These are phyloP conservation scores for Ambastaia sidthimunki DNA, from an alignment of 2,797 vertebrate species.

Conservation along the genomic window DNA sequence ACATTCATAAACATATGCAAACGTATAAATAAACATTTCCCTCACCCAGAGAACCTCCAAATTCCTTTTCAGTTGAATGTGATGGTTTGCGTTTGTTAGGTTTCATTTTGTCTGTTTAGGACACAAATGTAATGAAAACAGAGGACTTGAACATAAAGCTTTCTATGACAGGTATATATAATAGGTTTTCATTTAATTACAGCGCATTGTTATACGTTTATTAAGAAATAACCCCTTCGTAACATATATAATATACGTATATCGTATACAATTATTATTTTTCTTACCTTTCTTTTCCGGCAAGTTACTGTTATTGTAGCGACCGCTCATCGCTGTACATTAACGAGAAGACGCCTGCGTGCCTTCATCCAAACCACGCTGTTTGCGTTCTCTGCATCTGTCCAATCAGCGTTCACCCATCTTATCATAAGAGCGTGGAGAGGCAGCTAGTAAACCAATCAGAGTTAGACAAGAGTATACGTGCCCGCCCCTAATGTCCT, in stretches of 20 bases:
- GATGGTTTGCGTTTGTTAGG: conserved; percentile 68
- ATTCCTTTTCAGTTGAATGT: conserved; percentile 80
- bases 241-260: background rate
- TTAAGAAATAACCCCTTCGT: background rate
- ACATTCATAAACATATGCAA: background rate
- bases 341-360: background rate
- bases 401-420: conserved; percentile 67
- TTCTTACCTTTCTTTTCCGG: conserved; percentile 11
- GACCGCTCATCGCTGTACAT: background rate
- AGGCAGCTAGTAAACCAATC: conserved; percentile 67
- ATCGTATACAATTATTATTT: background rate
- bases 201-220: background rate
- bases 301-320: background rate
- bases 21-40: background rate
- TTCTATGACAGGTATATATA: background rate
- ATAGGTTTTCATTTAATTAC: background rate
- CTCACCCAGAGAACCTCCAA: conserved; percentile 88
- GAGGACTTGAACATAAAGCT: background rate
- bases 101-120: conserved; percentile 71
- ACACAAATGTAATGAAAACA: conserved; percentile 19
- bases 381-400: background rate
- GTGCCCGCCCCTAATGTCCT: background rate
- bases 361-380: conserved; percentile 57
- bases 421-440: conserved; percentile 77
- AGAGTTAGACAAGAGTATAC: background rate